Percentiles rank a stretch among this genome's conserved stretches.
These are phyloP conservation scores for Pocillopora meandrina DNA, from an alignment of 92 coral and sea anemone species.

Conservation along the genomic window DNA sequence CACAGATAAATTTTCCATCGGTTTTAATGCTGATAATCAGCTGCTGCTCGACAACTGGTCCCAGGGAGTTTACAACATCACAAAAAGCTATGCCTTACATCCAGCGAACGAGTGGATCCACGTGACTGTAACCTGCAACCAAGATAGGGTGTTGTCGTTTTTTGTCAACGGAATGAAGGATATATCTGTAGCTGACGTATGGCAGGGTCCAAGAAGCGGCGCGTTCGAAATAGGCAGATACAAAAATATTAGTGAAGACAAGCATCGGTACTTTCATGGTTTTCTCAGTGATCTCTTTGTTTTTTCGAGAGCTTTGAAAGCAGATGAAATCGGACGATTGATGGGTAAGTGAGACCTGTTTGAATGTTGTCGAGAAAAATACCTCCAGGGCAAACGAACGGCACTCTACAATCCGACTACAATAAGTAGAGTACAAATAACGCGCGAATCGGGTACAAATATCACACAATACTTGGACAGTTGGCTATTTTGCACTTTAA, in stretches of 20 bases:
- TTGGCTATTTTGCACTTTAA: no score
- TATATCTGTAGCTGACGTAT: not conserved
- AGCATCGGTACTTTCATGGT: slow-evolving; percentile 50
- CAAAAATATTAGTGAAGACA: not conserved
- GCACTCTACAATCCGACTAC: no score
- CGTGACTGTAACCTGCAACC: slow-evolving; percentile 36
- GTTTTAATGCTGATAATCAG: not conserved
- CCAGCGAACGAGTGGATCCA: slow-evolving; percentile 28
- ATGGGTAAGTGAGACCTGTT: slow-evolving; percentile 49
- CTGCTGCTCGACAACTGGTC: not conserved
- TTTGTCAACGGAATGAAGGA: slow-evolving; percentile 3
- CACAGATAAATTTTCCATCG: not conserved
- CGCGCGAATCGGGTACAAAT: no score
- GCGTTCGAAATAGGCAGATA: slow-evolving; percentile 34
- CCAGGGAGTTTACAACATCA: not conserved
- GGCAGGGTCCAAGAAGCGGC: not conserved
- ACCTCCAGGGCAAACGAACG: no score
- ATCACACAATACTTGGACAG: no score
- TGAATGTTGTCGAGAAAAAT: not conserved
- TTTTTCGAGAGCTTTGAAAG: slow-evolving; percentile 37
- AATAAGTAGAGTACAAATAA: no score
- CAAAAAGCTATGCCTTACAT: not conserved
- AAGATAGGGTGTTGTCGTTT: not conserved
- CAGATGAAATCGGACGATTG: slow-evolving; percentile 29
- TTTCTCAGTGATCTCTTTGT: slow-evolving; percentile 58